These are phyloP conservation scores for Boulengeromyrus knoepffleri DNA, from an alignment of 2,113 vertebrate genomes.

Conservation along the genomic window DNA sequence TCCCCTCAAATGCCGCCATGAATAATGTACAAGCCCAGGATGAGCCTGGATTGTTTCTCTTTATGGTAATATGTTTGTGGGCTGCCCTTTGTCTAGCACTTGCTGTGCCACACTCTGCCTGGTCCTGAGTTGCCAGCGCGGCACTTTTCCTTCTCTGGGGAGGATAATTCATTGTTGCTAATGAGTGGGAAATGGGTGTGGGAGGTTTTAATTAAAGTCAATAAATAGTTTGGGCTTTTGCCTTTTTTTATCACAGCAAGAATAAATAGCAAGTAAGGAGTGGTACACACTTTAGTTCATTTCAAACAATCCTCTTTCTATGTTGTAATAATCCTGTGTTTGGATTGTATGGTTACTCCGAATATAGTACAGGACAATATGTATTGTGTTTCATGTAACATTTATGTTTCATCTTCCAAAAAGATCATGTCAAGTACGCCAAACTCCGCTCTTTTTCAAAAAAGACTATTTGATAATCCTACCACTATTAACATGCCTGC, in stretches of 20 bases:
- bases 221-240: neutral
- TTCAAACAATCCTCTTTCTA: neutral
- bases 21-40: neutral
- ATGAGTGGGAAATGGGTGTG: neutral
- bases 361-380: neutral
- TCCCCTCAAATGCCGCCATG: neutral
- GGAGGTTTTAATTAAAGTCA: conserved; percentile 2
- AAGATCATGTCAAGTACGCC: neutral
- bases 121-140: neutral
- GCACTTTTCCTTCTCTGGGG: neutral
- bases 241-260: neutral
- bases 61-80: neutral
- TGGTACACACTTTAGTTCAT: neutral
- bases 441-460: neutral
- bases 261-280: neutral
- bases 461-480: neutral
- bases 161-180: neutral
- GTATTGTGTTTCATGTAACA: neutral
- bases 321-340: neutral
- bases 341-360: neutral
- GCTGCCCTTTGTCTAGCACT: neutral
- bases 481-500: neutral
- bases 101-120: neutral
- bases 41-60: neutral
- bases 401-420: neutral